Percentiles rank a stretch among this genome's conserved stretches.
These are phyloP conservation scores for Sycophila texana DNA, from an alignment of 2,888 invertebrate genomes.

Conservation along the genomic window DNA sequence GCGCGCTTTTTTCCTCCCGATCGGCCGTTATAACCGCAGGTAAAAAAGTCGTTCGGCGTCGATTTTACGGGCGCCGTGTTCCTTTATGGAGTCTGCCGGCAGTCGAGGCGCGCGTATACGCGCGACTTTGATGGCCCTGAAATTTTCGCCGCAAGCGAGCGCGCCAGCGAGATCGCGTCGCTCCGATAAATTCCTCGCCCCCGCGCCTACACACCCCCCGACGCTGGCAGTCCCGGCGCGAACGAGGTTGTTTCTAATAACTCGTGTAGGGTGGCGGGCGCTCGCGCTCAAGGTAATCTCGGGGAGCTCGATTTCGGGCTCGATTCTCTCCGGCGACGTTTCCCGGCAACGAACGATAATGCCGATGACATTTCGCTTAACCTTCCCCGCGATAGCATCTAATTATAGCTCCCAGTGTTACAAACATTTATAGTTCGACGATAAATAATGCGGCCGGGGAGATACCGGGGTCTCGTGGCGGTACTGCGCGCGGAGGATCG, in stretches of 20 bases:
- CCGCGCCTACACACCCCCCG: neutral
- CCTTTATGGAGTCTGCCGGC: constrained; percentile 27
- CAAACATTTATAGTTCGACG: too few relatives aligned
- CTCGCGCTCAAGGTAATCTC: too few relatives aligned
- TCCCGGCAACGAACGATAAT: too few relatives aligned
- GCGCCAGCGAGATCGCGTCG: constrained; percentile 34
- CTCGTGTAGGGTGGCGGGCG: neutral
- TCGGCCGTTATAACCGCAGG: constrained; percentile 14
- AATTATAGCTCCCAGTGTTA: too few relatives aligned
- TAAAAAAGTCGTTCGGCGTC: constrained; percentile 42
- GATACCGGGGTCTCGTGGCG: too few relatives aligned
- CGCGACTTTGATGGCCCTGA: constrained; percentile 28
- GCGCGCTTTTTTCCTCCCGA: neutral
- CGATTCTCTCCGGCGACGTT: too few relatives aligned
- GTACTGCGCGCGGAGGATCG: too few relatives aligned
- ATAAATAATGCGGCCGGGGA: too few relatives aligned
- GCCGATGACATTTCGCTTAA: too few relatives aligned
- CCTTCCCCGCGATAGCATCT: too few relatives aligned
- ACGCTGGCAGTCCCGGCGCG: neutral
- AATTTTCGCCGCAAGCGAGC: constrained; percentile 22
- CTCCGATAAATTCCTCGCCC: constrained; percentile 41
- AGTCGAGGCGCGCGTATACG: neutral
- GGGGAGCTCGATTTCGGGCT: too few relatives aligned
- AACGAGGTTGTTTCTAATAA: constrained; percentile 1
- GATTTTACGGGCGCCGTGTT: constrained; percentile 36